Base-by-base conservation (phyloP, 1,140 invertebrate genomes). In the Drosophila repleta region DNA sequence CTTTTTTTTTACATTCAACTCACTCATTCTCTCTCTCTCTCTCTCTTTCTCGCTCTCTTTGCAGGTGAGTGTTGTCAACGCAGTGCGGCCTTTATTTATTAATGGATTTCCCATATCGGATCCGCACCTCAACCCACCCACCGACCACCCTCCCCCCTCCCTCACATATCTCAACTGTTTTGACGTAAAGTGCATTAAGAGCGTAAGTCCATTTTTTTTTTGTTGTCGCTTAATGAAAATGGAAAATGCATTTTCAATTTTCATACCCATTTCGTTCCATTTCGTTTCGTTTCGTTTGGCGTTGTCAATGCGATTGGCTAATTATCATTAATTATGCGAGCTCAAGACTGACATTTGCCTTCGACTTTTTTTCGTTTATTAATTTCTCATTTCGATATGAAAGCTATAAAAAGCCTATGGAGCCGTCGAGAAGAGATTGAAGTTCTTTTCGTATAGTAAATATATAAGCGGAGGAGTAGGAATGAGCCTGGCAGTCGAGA, bases 61-160 rank as follows among this genome's bases (percentile, higher is more conserved):
- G 51, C 67, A 87, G 82, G 82, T 87, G 79, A 88, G 82, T 57
- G 55, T 88, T 70, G 82, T 76, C 73, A 62, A 72, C 73, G 45
- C 62, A 48, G 70, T 46, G 60, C 61, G 11, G 41, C 70, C 49
- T 85, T 87, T 87, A 87, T 85, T 85, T 85, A 88, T 85, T 85
- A 85, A 88, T 85, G 80, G 80, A 85, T 73, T 85, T 75, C 67
- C 61, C 82, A 87, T 77, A 75, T 82, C 70, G 70, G 56, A 49
- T 52, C 18, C 48, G 46, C 48, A 17, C 48, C 13, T 2, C 6
- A 18, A 35, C 21, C 21, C 37, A 29, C 24, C 4, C 35, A 6
- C 17, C 13, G 43, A 6, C 18, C 13, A n/a, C 37, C 3, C 4
- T 6, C 4, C 24, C 4, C 24, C 4, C 24, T 13, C 37, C 18